A percentile compares a stretch with the other conserved stretches of the same genome.
phyloP scores from a whole-genome alignment of 2,888 invertebrate species.

The Drosophila fungiperda region DNA sequence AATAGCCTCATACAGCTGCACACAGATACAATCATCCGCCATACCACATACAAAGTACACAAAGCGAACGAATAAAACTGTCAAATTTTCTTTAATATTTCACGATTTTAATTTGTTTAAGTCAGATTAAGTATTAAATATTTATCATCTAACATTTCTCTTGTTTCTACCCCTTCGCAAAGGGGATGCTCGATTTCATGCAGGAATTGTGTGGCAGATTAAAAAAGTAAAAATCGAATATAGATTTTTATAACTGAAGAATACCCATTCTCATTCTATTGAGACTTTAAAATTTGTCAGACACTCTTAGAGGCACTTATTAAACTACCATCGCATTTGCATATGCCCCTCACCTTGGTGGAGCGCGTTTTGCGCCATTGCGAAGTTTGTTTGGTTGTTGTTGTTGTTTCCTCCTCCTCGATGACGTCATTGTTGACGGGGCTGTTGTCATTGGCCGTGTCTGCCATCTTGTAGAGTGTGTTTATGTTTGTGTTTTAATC shows the following conservation, averaged over 20 bases:
- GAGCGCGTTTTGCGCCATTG: constrained; percentile 81
- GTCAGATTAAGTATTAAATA: neutral
- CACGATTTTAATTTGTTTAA: neutral
- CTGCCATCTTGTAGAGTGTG: constrained; percentile 71
- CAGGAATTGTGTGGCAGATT: neutral
- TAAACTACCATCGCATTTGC: constrained; percentile 32
- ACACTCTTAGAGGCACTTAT: neutral
- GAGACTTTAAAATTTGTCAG: neutral
- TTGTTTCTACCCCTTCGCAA: neutral
- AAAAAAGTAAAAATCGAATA: neutral
- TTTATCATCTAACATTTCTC: neutral
- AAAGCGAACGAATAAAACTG: neutral
- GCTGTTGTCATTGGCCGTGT: constrained; percentile 68
- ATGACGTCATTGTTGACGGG: constrained; percentile 65
- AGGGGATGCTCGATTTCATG: neutral
- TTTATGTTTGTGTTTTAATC: constrained; percentile 62
- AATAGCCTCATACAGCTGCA: constrained; percentile 29
- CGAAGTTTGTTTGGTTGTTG: constrained; percentile 75
- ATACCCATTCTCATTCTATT: neutral
- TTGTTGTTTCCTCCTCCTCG: constrained; percentile 64
- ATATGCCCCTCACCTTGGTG: constrained; percentile 65
- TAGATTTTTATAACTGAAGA: neutral
- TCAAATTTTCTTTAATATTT: neutral
- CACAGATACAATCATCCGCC: neutral
- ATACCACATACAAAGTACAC: neutral